Evolutionary conservation across 2,888 invertebrate species (phyloP), one percentile per base, ranked within the genome.

Genomic region (Spilarctia lutea): DNA sequence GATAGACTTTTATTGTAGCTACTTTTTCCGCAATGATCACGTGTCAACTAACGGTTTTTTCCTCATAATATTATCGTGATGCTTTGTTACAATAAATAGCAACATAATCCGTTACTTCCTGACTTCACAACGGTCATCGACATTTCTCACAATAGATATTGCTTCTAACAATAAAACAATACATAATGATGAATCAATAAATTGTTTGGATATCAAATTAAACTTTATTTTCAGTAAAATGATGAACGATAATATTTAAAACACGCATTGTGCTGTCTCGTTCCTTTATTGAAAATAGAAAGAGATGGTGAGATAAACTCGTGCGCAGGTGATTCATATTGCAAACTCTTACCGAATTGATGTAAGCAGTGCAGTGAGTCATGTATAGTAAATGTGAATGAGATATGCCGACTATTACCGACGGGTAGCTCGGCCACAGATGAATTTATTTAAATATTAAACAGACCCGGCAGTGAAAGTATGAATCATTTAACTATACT

Each of bases 271-370:
- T 65, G 35, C 67, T 71, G 0, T 81, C 81, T 77, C 63, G 18
- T 39, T 76, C 60, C 56, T 27, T n/a, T 20, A n/a, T 30, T 63
- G 27, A 16, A 18, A 16, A 20, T 60, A 71, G 70, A 86, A 60
- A 16, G 75, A 7, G 81, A 80, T 0, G 39, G 68, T 0, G 20
- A 71, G 42, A 78, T 68, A 13, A 75, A 78, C 86, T 76, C 79
- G 56, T 68, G 68, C 77, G 78, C 86, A 82, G 73, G 75, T 85
- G 86, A 85, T 79, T 86, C 85, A 85, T 86, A 79, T 65, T 33
- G 72, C 77, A 72, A 63, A 77, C 76, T 82, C 84, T 89, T 91
- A 91, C 89, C 83, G 84, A 91, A 92, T 90, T 89, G 88, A 91
- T 90, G 89, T 91, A 92, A 92, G 73, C 68, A 67, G 72, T 16